Percentiles rank a stretch among this genome's conserved stretches.
phyloP scores from a whole-genome alignment of 2,113 vertebrate genomes.

The Redunca redunca region DNA sequence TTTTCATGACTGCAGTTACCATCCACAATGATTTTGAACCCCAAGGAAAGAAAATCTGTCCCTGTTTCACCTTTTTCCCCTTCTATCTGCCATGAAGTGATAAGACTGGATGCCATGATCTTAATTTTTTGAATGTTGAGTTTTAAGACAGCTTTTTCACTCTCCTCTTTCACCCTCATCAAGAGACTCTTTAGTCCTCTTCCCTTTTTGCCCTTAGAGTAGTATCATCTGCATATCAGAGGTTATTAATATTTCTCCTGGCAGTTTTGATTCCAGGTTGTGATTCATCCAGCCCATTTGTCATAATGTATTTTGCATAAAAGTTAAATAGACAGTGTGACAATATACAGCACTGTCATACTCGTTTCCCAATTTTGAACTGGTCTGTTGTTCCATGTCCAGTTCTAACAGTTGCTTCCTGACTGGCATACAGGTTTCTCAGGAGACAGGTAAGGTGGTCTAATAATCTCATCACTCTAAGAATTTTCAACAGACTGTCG shows the following conservation, averaged over 20 bases:
- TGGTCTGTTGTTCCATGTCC: not conserved
- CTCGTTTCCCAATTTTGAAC: not conserved
- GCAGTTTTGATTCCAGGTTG: not conserved
- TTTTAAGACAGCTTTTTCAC: not conserved
- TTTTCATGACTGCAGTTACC: not conserved
- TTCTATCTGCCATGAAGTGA: not conserved
- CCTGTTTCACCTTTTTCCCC: not conserved
- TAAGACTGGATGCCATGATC: not conserved
- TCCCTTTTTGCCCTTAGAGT: not conserved
- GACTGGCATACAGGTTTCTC: not conserved
- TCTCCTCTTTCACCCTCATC: not conserved
- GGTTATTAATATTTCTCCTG: not conserved
- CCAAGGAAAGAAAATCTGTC: not conserved
- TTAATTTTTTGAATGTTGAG: not conserved
- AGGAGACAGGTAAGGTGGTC: not conserved
- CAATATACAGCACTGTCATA: not conserved
- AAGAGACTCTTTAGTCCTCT: not conserved
- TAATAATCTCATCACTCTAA: not conserved
- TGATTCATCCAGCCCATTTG: not conserved
- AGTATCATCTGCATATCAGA: not conserved
- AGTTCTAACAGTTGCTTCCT: not conserved
- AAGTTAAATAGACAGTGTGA: not conserved
- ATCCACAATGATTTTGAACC: not conserved
- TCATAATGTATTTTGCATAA: not conserved
- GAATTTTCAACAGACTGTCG: not conserved